Conservation (phyloP, 2,888 invertebrate genomes). For the Nipponacmea schrenckii region DNA sequence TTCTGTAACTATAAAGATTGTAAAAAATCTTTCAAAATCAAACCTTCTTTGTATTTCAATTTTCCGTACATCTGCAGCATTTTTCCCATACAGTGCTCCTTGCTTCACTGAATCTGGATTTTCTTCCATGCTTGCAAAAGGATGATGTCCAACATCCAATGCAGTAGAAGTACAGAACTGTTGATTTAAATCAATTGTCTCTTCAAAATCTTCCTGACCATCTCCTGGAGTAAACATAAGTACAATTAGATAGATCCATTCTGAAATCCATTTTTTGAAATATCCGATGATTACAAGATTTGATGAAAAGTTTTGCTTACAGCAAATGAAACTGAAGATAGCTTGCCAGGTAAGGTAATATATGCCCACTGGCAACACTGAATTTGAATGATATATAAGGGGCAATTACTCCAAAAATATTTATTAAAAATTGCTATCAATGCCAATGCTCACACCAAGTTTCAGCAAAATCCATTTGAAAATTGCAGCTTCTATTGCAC, state of each 20-base stretch:
- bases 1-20: too few species aligned
- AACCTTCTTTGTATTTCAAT: conserved; percentile 46
- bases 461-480: too few species aligned
- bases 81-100: conserved; percentile 27
- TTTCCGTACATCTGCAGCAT: conserved; percentile 36
- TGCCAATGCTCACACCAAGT: too few species aligned
- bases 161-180: conserved; percentile 73
- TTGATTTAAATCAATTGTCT: conserved; percentile 71
- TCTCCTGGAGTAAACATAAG: conserved; percentile 14
- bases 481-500: too few species aligned
- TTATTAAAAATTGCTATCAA: too few species aligned
- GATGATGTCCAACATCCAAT: conserved; percentile 76
- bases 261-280: too few species aligned
- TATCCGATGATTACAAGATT: too few species aligned
- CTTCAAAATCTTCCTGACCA: conserved; percentile 66
- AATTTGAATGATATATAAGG: too few species aligned
- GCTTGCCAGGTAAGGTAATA: too few species aligned
- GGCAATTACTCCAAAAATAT: background rate
- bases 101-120: conserved; percentile 76
- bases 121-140: conserved; percentile 85
- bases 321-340: too few species aligned
- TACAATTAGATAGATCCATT: background rate
- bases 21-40: background rate
- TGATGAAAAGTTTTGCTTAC: background rate
- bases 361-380: too few species aligned